These are phyloP conservation scores for Vanacampus margaritifer DNA, from an alignment of 2,113 vertebrate species.

Conservation along the genomic window DNA sequence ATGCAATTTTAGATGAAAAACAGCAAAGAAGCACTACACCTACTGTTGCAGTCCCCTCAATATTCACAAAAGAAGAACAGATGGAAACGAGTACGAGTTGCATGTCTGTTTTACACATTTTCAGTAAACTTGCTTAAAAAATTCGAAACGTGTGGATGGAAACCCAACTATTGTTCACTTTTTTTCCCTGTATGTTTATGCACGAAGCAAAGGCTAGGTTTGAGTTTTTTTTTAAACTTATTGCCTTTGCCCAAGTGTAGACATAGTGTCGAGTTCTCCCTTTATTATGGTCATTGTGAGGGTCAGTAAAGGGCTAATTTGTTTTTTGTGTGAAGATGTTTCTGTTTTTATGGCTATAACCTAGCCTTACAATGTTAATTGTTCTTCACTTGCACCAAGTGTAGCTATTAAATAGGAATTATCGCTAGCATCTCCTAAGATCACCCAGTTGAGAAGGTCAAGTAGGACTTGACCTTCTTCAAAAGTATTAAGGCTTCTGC, in stretches of 20 bases:
- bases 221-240: conserved; percentile 3
- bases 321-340: not conserved
- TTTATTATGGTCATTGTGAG: too few relatives aligned
- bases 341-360: not conserved
- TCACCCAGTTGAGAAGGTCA: not conserved
- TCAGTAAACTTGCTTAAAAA: too few relatives aligned
- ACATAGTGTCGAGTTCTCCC: not conserved
- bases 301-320: not conserved
- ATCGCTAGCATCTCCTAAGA: not conserved
- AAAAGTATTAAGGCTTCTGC: not conserved
- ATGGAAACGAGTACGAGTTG: too few relatives aligned
- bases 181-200: conserved; percentile 18
- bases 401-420: not conserved
- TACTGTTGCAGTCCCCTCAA: too few relatives aligned
- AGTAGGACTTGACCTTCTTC: not conserved
- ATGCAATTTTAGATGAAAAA: too few relatives aligned
- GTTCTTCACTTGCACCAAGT: not conserved
- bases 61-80: too few relatives aligned
- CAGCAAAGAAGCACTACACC: too few relatives aligned
- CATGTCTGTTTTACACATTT: too few relatives aligned
- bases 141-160: too few relatives aligned
- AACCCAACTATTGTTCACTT: conserved; percentile 18
- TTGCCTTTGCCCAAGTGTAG: conserved; percentile 23
- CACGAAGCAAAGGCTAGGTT: conserved; percentile 15
- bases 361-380: not conserved